Conservation (phyloP, 2,113 vertebrate species). For the Saccopteryx bilineata region DNA sequence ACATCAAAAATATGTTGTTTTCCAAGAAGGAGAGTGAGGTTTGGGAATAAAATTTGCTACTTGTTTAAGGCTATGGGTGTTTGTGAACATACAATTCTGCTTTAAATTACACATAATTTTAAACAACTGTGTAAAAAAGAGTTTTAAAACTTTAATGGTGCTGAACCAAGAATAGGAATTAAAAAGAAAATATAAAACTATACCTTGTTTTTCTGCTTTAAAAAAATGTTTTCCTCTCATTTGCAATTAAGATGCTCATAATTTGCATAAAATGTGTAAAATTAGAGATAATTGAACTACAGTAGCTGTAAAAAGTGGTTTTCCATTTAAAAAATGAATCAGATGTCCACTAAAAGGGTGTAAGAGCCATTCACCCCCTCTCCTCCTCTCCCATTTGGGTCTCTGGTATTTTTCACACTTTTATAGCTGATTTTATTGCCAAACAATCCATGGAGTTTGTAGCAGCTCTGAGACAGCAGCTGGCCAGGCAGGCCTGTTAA, state of each 20-base stretch:
- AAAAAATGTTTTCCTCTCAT: conserved; percentile 90
- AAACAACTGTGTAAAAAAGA: conserved; percentile 84
- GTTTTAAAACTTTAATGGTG: conserved; percentile 88
- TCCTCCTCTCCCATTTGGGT: conserved; percentile 84
- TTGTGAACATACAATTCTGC: conserved; percentile 78
- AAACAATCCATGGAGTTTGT: conserved; percentile 87
- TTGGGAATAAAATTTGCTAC: conserved; percentile 73
- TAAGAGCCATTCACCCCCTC: conserved; percentile 79
- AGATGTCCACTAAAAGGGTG: conserved; percentile 89
- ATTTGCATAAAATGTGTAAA: conserved; percentile 92
- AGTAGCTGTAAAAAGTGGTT: conserved; percentile 89
- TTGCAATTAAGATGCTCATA: conserved; percentile 89
- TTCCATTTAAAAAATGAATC: conserved; percentile 89
- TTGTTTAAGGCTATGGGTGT: conserved; percentile 79
- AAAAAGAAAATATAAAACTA: conserved; percentile 87
- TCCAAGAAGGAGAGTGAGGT: conserved; percentile 20
- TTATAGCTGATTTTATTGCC: conserved; percentile 89
- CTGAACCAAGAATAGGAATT: conserved; percentile 87
- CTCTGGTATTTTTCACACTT: conserved; percentile 88
- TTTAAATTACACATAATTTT: conserved; percentile 86
- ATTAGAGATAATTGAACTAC: conserved; percentile 92
- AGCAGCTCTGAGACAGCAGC: conserved; percentile 84
- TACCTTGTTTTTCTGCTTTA: conserved; percentile 89
- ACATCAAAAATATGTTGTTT: conserved; percentile 55
- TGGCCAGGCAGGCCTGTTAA: conserved; percentile 84